Conservation (phyloP, 1,140 invertebrate species). For the Galleria mellonella region DNA sequence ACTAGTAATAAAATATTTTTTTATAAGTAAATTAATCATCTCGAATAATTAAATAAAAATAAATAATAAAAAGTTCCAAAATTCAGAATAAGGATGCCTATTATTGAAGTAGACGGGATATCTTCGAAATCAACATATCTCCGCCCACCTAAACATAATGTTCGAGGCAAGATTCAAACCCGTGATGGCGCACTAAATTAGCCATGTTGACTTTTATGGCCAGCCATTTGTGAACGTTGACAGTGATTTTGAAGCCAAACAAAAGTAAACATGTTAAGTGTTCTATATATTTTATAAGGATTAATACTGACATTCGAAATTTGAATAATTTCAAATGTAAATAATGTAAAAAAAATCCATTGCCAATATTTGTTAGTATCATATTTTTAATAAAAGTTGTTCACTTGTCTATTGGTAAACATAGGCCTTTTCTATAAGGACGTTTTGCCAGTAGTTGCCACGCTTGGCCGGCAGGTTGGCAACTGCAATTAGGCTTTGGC, state of each 20-base stretch:
- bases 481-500: too few species aligned
- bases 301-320: background rate
- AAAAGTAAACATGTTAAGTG: constrained; percentile 26
- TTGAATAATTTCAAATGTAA: background rate
- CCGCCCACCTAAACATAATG: constrained; percentile 43
- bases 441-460: too few species aligned
- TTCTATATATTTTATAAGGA: too few species aligned
- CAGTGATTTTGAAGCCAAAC: constrained; percentile 27
- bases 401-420: too few species aligned
- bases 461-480: too few species aligned
- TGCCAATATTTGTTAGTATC: too few species aligned
- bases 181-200: constrained; percentile 47
- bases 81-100: constrained; percentile 8
- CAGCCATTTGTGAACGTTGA: constrained; percentile 42
- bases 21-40: too few species aligned
- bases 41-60: too few species aligned
- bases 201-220: constrained; percentile 38
- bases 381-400: too few species aligned
- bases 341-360: background rate
- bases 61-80: background rate
- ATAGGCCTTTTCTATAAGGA: too few species aligned
- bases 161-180: constrained; percentile 29
- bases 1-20: too few species aligned
- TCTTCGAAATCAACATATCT: constrained; percentile 47
- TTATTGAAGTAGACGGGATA: constrained; percentile 20